These are phyloP conservation scores for Caprella mutica DNA, from an alignment of 2,888 invertebrate genomes.

Conservation along the genomic window DNA sequence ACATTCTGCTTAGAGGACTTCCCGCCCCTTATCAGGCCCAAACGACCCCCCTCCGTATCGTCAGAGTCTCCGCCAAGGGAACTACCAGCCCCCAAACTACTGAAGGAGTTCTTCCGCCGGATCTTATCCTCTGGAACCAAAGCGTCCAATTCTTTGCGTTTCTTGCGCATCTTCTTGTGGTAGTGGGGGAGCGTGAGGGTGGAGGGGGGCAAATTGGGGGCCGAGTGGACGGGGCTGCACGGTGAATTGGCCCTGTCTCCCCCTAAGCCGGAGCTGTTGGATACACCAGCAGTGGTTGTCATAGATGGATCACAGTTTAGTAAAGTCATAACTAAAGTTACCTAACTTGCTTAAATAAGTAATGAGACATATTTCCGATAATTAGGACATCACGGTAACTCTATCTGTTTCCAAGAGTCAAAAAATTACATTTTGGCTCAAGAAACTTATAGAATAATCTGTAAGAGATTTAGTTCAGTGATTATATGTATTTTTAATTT, in stretches of 20 bases:
- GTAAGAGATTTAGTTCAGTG: no score
- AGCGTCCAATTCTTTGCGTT: conserved; percentile 32
- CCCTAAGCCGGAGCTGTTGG: neutral
- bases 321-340: no score
- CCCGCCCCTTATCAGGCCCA: neutral
- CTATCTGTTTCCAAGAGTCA: no score
- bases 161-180: conserved; percentile 31
- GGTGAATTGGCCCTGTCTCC: neutral
- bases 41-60: conserved; percentile 21
- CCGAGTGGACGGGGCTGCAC: neutral
- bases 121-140: conserved; percentile 31
- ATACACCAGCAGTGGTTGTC: no score
- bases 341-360: no score
- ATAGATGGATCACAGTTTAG: no score
- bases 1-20: neutral
- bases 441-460: no score
- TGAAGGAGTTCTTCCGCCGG: conserved; percentile 28
- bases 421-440: no score
- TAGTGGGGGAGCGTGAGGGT: conserved; percentile 4
- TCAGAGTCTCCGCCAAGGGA: conserved; percentile 23
- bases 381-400: no score
- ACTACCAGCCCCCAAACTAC: conserved; percentile 24
- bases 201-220: neutral
- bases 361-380: no score
- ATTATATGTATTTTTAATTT: no score